Evolutionary conservation across 2,113 vertebrate genomes (phyloP).

Genomic region (Epinephelus moara): DNA sequence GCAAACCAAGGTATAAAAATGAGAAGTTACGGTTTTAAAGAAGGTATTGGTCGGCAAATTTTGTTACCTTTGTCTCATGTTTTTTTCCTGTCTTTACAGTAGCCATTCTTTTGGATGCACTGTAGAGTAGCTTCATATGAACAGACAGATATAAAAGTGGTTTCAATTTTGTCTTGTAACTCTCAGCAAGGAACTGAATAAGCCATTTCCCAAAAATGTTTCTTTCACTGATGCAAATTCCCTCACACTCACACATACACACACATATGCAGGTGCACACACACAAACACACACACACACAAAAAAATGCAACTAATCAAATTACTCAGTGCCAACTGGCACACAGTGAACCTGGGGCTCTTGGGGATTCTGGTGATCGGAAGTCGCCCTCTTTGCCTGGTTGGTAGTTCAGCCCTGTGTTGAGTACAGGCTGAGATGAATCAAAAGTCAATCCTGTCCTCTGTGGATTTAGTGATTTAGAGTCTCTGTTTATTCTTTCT

Average conservation of each 20-base stretch:
- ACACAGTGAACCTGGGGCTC: neutral
- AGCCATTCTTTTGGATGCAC: neutral
- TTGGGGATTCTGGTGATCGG: neutral
- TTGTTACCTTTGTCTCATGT: neutral
- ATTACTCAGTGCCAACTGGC: neutral
- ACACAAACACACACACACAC: too few relatives aligned
- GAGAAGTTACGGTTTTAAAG: neutral
- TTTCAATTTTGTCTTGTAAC: neutral
- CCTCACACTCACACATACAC: neutral
- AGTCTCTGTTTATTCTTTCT: slow-evolving; percentile 15
- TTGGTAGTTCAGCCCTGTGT: neutral
- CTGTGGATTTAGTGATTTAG: neutral
- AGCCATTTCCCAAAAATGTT: neutral
- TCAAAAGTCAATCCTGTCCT: slow-evolving; percentile 10
- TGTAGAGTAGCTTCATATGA: neutral
- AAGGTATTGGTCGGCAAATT: neutral
- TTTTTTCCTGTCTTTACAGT: neutral
- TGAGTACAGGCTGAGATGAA: neutral
- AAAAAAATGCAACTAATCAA: neutral
- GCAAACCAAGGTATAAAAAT: neutral
- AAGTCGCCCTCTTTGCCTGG: neutral
- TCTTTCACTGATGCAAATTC: neutral
- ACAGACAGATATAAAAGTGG: neutral
- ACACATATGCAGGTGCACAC: too few relatives aligned
- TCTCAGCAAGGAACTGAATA: neutral